phyloP scores from a whole-genome alignment of 2,113 vertebrate species.

The Maccullochella peelii region DNA sequence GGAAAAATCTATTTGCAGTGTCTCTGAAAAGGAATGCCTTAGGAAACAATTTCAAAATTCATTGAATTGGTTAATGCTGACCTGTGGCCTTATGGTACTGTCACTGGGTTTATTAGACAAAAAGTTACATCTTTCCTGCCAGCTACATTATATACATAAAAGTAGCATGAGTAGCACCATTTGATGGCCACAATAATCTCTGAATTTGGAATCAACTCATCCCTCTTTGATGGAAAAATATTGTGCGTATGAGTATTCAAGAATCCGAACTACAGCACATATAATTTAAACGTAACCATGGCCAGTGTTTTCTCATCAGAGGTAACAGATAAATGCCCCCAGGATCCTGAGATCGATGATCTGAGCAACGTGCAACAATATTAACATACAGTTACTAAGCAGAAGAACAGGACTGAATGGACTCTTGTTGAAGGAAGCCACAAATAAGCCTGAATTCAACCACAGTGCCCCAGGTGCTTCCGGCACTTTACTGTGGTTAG shows the following conservation, averaged over 20 bases:
- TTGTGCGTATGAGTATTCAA: neutral
- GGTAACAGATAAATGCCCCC: neutral
- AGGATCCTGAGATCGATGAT: neutral
- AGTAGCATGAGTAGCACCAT: neutral
- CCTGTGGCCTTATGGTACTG: neutral
- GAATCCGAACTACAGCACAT: neutral
- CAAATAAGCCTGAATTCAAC: neutral
- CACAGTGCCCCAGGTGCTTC: neutral
- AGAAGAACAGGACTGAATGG: neutral
- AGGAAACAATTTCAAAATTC: neutral
- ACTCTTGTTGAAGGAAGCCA: neutral
- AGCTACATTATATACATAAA: neutral
- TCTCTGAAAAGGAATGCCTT: neutral
- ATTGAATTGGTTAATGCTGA: neutral
- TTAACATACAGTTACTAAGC: neutral
- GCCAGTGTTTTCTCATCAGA: neutral
- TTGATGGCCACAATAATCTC: neutral
- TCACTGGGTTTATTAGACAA: neutral
- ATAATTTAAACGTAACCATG: neutral
- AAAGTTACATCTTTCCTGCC: neutral
- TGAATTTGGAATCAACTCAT: neutral
- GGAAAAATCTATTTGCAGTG: neutral
- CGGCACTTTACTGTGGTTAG: slow-evolving; percentile 6
- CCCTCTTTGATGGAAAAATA: neutral
- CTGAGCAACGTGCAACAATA: neutral